Conservation (phyloP, 2,888 invertebrate genomes). For the Phalera bucephala region DNA sequence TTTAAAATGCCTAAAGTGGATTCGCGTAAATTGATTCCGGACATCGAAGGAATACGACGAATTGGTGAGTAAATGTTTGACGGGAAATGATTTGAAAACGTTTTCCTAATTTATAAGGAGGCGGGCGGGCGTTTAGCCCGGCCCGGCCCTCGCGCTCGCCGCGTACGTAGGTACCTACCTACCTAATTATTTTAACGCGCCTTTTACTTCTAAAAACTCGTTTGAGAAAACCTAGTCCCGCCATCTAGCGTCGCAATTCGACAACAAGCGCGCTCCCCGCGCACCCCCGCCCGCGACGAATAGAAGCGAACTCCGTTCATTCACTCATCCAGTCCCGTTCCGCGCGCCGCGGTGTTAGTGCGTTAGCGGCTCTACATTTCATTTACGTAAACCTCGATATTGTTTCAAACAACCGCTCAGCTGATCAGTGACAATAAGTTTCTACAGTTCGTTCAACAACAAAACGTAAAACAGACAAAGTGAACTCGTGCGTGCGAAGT, state of each 20-base stretch:
- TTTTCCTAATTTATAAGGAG: conserved; percentile 67
- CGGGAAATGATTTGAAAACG: conserved; percentile 69
- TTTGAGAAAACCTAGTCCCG: conserved; percentile 34
- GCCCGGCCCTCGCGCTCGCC: conserved; percentile 28
- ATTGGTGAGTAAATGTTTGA: conserved; percentile 69
- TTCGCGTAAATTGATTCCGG: conserved; percentile 74
- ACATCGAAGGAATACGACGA: conserved; percentile 62
- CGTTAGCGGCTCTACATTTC: conserved; percentile 22
- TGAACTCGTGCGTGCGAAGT: conserved; percentile 36
- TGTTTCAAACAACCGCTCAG: conserved; percentile 76
- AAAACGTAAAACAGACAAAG: conserved; percentile 20
- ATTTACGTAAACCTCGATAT: conserved; percentile 62
- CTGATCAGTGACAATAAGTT: conserved; percentile 69
- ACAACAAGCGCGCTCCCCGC: conserved; percentile 22
- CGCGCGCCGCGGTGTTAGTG: conserved; percentile 41
- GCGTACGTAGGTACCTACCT: no score
- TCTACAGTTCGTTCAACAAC: conserved; percentile 21
- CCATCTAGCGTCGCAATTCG: conserved; percentile 56
- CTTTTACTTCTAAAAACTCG: conserved; percentile 1
- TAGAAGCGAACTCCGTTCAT: conserved; percentile 48
- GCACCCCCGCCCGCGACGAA: conserved; percentile 33
- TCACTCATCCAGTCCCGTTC: conserved; percentile 69
- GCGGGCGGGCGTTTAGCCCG: conserved; percentile 31
- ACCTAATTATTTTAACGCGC: conserved; percentile 45
- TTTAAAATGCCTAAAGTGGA: conserved; percentile 63